Conservation (phyloP, 2,113 vertebrate genomes). For the Limnothrissa miodon region DNA sequence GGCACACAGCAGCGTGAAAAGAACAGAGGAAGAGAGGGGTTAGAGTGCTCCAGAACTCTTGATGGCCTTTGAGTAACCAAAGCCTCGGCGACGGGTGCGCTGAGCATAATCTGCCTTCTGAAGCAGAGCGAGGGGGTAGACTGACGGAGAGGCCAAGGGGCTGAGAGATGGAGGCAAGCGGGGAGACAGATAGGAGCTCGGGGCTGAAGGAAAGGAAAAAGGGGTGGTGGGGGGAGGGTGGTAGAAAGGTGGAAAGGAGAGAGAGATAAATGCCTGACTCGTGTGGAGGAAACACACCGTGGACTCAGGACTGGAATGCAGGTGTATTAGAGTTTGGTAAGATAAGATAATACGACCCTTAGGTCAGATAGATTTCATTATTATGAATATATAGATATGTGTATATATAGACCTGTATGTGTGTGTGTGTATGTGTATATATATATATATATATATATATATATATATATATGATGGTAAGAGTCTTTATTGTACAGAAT, state of each 20-base stretch:
- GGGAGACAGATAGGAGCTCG: too few species aligned
- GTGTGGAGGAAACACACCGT: conserved; percentile 43
- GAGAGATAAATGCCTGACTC: conserved; percentile 10
- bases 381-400: too few species aligned
- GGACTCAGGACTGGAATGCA: neutral
- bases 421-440: too few species aligned
- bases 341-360: too few species aligned
- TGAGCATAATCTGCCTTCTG: conserved; percentile 20
- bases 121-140: conserved; percentile 6
- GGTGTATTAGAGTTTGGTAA: neutral
- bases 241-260: neutral
- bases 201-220: conserved; percentile 21
- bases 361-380: too few species aligned
- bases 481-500: neutral
- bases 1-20: neutral
- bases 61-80: conserved; percentile 36
- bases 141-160: neutral
- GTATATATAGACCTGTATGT: too few species aligned
- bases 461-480: too few species aligned
- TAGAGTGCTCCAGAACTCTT: conserved; percentile 20
- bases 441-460: too few species aligned
- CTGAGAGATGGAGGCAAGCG: conserved; percentile 26
- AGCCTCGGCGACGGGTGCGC: conserved; percentile 13
- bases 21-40: neutral
- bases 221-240: conserved; percentile 40